Percentiles rank a stretch among this genome's conserved stretches.
Conservation (phyloP, 1,140 invertebrate genomes). For the Ceratina calcarata region DNA sequence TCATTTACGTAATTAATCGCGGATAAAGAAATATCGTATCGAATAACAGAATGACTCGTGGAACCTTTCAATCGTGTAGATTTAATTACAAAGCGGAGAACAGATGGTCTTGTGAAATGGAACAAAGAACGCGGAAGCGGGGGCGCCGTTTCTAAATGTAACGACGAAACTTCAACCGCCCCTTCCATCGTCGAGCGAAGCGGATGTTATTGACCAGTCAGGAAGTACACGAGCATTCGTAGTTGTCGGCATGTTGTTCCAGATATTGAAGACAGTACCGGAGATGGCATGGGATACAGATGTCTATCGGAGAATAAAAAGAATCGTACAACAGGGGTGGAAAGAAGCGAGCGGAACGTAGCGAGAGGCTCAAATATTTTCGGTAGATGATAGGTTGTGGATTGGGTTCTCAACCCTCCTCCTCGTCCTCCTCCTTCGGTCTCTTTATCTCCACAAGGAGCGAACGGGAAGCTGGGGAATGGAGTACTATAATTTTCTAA, state of each 20-base stretch:
- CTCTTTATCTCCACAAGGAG: neutral
- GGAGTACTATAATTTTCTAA: conserved; percentile 50
- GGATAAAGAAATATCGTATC: neutral
- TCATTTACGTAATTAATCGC: neutral
- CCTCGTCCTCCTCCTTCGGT: neutral
- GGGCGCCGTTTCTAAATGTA: conserved; percentile 36
- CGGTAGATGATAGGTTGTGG: conserved; percentile 48
- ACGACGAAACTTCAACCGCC: conserved; percentile 42
- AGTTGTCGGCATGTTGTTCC: conserved; percentile 36
- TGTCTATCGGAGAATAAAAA: conserved; percentile 47
- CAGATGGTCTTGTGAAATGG: neutral
- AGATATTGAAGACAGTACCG: conserved; percentile 42
- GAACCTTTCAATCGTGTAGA: too few relatives aligned
- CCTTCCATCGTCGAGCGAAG: conserved; percentile 23
- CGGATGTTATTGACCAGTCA: conserved; percentile 59
- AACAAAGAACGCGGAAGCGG: conserved; percentile 24
- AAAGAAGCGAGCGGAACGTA: neutral
- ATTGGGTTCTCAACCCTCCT: conserved; percentile 36
- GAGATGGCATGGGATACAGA: conserved; percentile 50
- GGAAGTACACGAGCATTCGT: conserved; percentile 45
- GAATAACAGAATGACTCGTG: too few relatives aligned
- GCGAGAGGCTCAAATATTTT: conserved; percentile 38
- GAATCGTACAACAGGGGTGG: conserved; percentile 30
- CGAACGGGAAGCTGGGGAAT: neutral
- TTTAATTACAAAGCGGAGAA: neutral